Percentiles rank a stretch among this genome's conserved stretches.
Conservation (phyloP, 2,888 invertebrate species). For the Machimus rusticus region DNA sequence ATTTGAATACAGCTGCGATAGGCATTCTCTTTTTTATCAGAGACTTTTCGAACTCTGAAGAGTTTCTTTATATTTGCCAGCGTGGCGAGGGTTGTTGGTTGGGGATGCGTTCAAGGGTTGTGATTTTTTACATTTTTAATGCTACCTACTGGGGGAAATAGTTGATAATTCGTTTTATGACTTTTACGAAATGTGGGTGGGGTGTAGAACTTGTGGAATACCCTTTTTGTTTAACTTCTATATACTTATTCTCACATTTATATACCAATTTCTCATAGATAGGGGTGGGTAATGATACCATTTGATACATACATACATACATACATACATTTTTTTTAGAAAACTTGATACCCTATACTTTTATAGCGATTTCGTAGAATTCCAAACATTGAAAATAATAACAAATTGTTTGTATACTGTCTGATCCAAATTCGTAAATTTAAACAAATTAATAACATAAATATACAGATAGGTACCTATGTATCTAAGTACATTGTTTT, state of each 20-base stretch:
- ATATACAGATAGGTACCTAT: no score
- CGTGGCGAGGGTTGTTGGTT: neutral
- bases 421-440: no score
- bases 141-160: neutral
- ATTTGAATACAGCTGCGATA: conserved; percentile 10
- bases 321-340: no score
- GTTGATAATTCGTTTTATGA: neutral
- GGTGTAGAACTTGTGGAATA: neutral
- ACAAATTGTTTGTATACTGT: no score
- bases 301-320: no score
- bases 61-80: neutral
- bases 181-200: neutral
- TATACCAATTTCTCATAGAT: neutral
- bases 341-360: no score
- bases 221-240: neutral
- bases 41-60: neutral
- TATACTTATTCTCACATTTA: neutral
- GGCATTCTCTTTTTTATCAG: neutral
- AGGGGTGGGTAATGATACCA: no score
- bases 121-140: neutral
- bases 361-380: no score
- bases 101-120: neutral
- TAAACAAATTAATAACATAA: no score
- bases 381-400: no score
- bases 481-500: no score